Conservation (phyloP, 2,113 vertebrate species). For the Melanerpes formicivorus region DNA sequence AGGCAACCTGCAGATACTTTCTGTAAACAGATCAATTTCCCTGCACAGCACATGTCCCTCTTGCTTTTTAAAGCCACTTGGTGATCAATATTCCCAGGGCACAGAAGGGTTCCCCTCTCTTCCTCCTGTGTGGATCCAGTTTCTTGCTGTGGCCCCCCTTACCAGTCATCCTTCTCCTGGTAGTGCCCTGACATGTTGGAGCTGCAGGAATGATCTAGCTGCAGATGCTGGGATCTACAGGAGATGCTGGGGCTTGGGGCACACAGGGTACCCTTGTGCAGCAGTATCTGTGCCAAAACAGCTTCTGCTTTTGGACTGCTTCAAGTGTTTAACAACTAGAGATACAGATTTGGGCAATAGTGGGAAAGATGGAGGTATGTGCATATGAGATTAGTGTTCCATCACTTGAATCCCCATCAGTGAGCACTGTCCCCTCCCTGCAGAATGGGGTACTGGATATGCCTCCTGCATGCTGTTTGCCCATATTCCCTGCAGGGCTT, state of each 20-base stretch:
- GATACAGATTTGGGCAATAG: not conserved
- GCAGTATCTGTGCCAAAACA: not conserved
- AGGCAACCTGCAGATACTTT: conserved; percentile 13
- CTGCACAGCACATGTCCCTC: accelerated
- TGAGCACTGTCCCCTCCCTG: not conserved
- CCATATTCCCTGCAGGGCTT: not conserved
- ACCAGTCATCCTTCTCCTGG: not conserved
- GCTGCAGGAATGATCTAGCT: accelerated
- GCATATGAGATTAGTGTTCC: accelerated
- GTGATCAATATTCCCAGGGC: not conserved
- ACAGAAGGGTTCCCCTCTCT: not conserved
- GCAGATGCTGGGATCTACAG: not conserved
- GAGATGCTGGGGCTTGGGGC: not conserved
- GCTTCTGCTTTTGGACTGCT: not conserved
- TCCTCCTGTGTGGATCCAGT: not conserved
- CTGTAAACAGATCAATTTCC: conserved; percentile 31
- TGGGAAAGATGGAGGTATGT: not conserved
- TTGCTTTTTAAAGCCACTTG: not conserved
- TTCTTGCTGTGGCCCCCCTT: not conserved
- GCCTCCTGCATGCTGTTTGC: not conserved
- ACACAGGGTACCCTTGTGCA: not conserved
- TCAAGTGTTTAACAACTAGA: not conserved
- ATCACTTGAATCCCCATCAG: accelerated
- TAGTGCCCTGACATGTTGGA: not conserved
- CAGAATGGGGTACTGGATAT: accelerated